phyloP scores from a whole-genome alignment of 2,113 vertebrate species.

The Ellobius talpinus region DNA sequence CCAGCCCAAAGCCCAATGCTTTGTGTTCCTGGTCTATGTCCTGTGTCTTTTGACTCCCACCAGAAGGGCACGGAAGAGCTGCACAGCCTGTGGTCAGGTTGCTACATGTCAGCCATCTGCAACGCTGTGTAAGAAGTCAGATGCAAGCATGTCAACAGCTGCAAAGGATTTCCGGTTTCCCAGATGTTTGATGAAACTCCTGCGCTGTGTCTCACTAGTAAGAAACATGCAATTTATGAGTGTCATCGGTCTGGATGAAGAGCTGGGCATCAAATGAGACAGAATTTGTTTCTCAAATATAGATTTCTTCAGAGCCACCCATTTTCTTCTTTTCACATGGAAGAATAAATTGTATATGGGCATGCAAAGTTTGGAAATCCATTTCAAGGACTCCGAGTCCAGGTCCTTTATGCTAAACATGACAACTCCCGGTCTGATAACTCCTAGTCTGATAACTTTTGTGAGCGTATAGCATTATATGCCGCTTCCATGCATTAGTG shows the following conservation, averaged over 20 bases:
- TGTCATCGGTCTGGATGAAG: neutral
- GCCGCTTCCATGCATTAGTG: neutral
- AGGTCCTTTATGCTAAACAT: neutral
- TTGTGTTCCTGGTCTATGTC: neutral
- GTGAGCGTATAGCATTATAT: neutral
- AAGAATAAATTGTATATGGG: neutral
- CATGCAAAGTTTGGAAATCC: neutral
- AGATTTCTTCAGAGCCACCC: neutral
- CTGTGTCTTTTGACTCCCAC: neutral
- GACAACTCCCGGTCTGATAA: neutral
- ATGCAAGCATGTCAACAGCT: conserved; percentile 32
- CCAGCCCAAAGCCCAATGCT: neutral
- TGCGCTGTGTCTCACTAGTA: neutral
- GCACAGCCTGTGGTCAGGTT: neutral
- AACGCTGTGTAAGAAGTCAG: conserved; percentile 1
- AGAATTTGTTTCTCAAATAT: conserved; percentile 34
- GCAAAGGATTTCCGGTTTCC: conserved; percentile 3
- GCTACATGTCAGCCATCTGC: neutral
- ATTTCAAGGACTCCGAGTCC: neutral
- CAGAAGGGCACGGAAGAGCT: neutral
- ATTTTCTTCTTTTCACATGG: neutral
- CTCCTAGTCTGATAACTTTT: neutral
- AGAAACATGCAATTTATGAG: neutral
- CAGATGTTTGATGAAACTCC: neutral
- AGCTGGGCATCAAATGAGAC: neutral